A percentile compares a stretch with the other conserved stretches of the same genome.
phyloP scores from a whole-genome alignment of 2,888 invertebrate genomes.

The Thumatha senex region DNA sequence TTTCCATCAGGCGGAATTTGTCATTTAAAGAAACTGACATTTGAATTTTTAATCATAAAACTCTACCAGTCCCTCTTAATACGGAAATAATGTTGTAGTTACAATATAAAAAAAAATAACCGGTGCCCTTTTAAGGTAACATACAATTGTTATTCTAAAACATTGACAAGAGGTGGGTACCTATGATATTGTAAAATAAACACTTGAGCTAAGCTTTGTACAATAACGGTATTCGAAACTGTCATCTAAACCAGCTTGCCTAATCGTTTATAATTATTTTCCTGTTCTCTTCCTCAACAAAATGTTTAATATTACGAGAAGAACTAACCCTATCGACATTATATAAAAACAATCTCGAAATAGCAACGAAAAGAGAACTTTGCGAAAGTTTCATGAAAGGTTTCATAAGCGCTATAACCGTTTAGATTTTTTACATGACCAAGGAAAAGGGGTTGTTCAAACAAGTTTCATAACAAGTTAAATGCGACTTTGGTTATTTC shows the following conservation, averaged over 20 bases:
- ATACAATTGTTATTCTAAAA: neutral
- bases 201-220: neutral
- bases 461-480: neutral
- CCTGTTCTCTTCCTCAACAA: neutral
- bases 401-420: neutral
- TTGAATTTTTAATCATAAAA: too few relatives aligned
- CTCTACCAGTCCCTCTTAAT: too few relatives aligned
- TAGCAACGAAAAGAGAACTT: constrained; percentile 9
- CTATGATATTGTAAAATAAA: neutral
- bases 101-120: neutral
- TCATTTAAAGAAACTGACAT: too few relatives aligned
- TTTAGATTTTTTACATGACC: neutral
- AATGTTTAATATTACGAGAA: neutral
- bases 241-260: neutral
- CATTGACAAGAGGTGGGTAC: neutral
- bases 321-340: neutral
- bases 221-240: neutral
- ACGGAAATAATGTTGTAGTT: too few relatives aligned
- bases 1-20: too few relatives aligned
- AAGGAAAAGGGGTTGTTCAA: neutral
- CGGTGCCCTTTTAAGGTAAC: neutral
- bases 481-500: neutral
- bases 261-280: neutral
- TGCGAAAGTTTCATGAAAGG: constrained; percentile 9
- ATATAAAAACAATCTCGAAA: neutral